Percentiles rank a stretch among this genome's conserved stretches.
phyloP scores from a whole-genome alignment of 2,113 vertebrate genomes.

The Chionodraco myersi region DNA sequence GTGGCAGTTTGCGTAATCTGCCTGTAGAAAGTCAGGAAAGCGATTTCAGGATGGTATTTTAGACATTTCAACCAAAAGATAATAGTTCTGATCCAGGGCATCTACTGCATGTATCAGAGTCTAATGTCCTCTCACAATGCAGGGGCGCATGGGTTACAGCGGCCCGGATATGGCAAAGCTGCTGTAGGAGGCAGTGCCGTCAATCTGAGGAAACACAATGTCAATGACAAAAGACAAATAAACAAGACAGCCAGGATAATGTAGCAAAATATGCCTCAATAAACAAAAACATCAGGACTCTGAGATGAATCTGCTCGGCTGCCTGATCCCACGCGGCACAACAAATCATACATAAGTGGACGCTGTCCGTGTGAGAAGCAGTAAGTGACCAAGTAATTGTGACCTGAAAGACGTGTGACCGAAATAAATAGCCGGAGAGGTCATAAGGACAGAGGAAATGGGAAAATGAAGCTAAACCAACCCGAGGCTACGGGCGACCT shows the following conservation, averaged over 20 bases:
- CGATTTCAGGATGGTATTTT: background rate
- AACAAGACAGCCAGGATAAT: slow-evolving; percentile 50
- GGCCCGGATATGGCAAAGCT: slow-evolving; percentile 36
- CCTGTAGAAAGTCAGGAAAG: slow-evolving; percentile 19
- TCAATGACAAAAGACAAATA: slow-evolving; percentile 72
- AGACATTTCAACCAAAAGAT: slow-evolving; percentile 9
- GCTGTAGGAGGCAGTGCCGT: slow-evolving; percentile 52
- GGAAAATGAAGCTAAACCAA: slow-evolving; percentile 47
- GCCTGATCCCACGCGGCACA: slow-evolving; percentile 32
- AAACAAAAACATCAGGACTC: slow-evolving; percentile 13
- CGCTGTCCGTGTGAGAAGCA: slow-evolving; percentile 13
- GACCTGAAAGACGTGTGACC: slow-evolving; percentile 54
- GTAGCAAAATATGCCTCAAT: slow-evolving; percentile 30
- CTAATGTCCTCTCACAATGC: slow-evolving; percentile 68
- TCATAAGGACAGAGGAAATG: slow-evolving; percentile 43
- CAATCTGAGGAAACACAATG: slow-evolving; percentile 61
- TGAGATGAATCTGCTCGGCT: slow-evolving; percentile 48
- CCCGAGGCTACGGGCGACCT: slow-evolving; percentile 58
- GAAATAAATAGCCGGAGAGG: slow-evolving; percentile 48
- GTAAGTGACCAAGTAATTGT: slow-evolving; percentile 32
- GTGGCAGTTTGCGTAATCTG: background rate
- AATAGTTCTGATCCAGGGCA: slow-evolving; percentile 20
- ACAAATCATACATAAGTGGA: slow-evolving; percentile 48
- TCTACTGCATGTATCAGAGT: slow-evolving; percentile 22
- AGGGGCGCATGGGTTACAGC: slow-evolving; percentile 42